Evolutionary conservation across 2,113 vertebrate genomes (phyloP).

Genomic region (Pleuronectes platessa): DNA sequence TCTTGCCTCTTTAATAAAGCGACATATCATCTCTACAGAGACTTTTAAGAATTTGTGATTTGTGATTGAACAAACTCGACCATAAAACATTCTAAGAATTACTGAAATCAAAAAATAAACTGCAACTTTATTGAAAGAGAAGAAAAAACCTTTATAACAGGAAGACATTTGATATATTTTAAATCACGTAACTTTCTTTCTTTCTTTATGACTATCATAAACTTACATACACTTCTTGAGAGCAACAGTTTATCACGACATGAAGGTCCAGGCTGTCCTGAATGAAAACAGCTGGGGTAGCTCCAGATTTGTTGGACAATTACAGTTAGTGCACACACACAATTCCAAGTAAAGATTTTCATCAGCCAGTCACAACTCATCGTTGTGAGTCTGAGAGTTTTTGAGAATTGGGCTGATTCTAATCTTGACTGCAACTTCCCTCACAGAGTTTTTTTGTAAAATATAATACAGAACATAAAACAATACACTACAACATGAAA

Average conservation of each 20-base stretch:
- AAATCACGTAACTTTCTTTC: not conserved
- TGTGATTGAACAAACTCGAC: not conserved
- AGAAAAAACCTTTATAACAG: not conserved
- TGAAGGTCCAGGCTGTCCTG: constrained; percentile 19
- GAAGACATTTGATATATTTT: not conserved
- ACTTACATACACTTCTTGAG: not conserved
- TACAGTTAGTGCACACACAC: too few species aligned
- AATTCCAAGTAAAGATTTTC: too few species aligned
- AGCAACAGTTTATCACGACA: not conserved
- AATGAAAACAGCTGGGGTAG: constrained; percentile 38
- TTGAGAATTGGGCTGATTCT: too few species aligned
- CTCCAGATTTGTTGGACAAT: constrained; percentile 21
- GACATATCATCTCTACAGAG: not conserved
- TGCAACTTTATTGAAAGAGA: too few species aligned
- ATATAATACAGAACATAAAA: too few species aligned
- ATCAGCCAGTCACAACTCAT: too few species aligned
- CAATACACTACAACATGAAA: too few species aligned
- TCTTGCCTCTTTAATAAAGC: not conserved
- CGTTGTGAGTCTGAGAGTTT: too few species aligned
- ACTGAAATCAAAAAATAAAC: too few species aligned
- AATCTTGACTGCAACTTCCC: too few species aligned
- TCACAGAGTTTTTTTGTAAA: too few species aligned
- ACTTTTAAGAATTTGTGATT: not conserved
- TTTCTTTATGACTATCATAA: not conserved
- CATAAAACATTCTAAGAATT: too few species aligned